These are phyloP conservation scores for Oligia latruncula DNA, from an alignment of 2,888 invertebrate species.

Conservation along the genomic window DNA sequence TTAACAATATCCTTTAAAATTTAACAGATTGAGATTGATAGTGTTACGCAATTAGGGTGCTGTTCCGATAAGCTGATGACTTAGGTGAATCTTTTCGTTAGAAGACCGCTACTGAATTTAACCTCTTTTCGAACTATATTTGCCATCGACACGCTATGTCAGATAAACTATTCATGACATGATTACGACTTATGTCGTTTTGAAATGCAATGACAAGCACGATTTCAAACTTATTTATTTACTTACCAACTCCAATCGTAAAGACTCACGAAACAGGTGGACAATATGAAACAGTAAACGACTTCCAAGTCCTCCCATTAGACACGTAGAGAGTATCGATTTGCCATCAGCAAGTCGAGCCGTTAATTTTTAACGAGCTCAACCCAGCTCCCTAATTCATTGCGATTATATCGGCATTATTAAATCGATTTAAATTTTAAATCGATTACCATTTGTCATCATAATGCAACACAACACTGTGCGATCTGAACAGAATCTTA, in stretches of 20 bases:
- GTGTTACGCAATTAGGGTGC: neutral
- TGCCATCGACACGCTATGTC: neutral
- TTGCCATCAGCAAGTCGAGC: constrained; percentile 81
- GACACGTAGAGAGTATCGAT: constrained; percentile 77
- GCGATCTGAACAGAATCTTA: constrained; percentile 57
- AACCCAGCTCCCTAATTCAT: constrained; percentile 80
- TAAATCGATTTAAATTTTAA: constrained; percentile 54
- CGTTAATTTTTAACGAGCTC: constrained; percentile 85
- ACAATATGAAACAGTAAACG: constrained; percentile 55
- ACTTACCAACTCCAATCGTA: constrained; percentile 36
- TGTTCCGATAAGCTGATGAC: neutral
- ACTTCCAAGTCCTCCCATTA: constrained; percentile 40
- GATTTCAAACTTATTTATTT: constrained; percentile 43
- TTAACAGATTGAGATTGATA: neutral
- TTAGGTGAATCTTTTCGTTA: neutral
- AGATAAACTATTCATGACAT: constrained; percentile 42
- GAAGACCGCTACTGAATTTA: neutral
- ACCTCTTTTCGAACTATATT: neutral
- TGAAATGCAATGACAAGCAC: constrained; percentile 28
- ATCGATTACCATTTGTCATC: constrained; percentile 74
- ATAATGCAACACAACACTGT: constrained; percentile 71
- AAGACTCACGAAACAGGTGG: constrained; percentile 49
- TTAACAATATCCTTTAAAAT: neutral
- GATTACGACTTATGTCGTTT: constrained; percentile 14
- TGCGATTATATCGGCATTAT: constrained; percentile 79